Conservation (phyloP, 2,888 invertebrate genomes). For the Volucella bombylans region DNA sequence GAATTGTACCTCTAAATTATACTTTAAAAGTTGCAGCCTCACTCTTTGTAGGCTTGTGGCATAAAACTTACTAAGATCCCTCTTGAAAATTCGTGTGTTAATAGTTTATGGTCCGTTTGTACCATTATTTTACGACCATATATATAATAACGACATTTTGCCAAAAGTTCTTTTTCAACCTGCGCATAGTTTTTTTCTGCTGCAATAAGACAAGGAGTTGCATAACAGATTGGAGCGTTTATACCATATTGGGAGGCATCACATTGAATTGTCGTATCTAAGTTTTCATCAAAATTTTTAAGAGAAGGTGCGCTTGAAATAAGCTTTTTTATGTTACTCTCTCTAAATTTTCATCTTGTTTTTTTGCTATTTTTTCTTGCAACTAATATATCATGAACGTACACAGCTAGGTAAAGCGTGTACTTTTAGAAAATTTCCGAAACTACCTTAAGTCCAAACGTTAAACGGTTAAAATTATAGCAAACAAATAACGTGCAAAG, state of each 20-base stretch:
- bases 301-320: constrained; percentile 42
- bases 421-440: no score
- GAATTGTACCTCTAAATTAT: constrained; percentile 24
- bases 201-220: constrained; percentile 22
- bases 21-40: constrained; percentile 28
- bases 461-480: no score
- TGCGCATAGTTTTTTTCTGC: constrained; percentile 29
- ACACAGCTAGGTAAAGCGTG: no score
- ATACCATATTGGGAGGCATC: no score
- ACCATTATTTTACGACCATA: constrained; percentile 27
- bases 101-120: constrained; percentile 44
- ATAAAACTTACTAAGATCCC: constrained; percentile 26
- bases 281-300: neutral
- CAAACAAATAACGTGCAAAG: no score
- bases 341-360: no score
- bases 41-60: neutral
- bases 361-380: no score
- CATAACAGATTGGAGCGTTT: constrained; percentile 55
- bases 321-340: constrained; percentile 34
- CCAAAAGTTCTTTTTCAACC: neutral
- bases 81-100: constrained; percentile 39
- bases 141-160: neutral
- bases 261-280: no score
- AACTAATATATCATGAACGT: no score
- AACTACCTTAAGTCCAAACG: no score